These are phyloP conservation scores for Lordiphosa stackelbergi DNA, from an alignment of 1,140 invertebrate species.

Conservation along the genomic window DNA sequence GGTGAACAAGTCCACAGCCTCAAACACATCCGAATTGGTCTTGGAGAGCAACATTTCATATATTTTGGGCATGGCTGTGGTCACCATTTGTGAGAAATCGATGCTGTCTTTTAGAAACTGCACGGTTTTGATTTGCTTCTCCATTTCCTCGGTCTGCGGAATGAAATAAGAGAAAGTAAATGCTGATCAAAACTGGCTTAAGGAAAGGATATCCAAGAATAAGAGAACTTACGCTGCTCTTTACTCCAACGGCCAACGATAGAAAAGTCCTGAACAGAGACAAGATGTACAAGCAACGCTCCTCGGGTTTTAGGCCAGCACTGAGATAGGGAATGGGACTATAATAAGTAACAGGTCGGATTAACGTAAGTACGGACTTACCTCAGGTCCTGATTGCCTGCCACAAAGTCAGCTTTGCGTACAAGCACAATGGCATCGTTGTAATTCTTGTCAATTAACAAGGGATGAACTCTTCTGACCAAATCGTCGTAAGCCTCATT, in stretches of 20 bases:
- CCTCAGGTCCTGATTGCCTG: constrained; percentile 53
- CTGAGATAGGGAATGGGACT: constrained; percentile 9
- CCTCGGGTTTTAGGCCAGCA: constrained; percentile 43
- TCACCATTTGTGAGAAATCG: constrained; percentile 83
- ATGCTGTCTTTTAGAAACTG: constrained; percentile 81
- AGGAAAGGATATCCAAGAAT: not conserved
- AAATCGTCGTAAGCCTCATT: constrained; percentile 65
- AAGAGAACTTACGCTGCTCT: constrained; percentile 49
- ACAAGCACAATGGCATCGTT: constrained; percentile 55
- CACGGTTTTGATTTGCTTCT: constrained; percentile 79
- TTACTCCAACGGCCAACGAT: constrained; percentile 50
- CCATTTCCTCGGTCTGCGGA: constrained; percentile 58
- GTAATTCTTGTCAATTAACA: constrained; percentile 60
- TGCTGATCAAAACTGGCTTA: too few relatives aligned
- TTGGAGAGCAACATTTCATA: constrained; percentile 86
- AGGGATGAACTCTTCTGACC: constrained; percentile 41
- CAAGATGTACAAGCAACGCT: constrained; percentile 59
- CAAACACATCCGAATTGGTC: constrained; percentile 86
- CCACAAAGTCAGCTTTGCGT: constrained; percentile 57
- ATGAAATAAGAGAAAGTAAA: not conserved
- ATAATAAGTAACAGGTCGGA: not conserved
- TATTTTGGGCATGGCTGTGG: constrained; percentile 84
- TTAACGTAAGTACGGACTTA: constrained; percentile 1
- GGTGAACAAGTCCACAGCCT: constrained; percentile 91
- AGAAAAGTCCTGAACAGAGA: constrained; percentile 65